phyloP scores from a whole-genome alignment of 1,140 invertebrate genomes.

The Hyles vespertilio region DNA sequence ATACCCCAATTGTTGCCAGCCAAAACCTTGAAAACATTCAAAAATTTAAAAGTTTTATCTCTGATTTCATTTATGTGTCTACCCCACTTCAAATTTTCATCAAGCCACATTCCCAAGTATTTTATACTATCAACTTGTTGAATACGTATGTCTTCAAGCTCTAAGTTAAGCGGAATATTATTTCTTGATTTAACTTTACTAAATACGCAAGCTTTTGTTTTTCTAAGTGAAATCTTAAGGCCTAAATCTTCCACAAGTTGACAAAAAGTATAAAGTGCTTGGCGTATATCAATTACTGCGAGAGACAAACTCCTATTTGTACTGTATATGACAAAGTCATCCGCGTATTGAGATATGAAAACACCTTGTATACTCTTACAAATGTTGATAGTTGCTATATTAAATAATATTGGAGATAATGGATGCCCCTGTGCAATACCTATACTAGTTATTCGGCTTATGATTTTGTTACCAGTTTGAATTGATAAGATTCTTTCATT shows the following conservation, averaged over 20 bases:
- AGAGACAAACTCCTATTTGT: conserved; percentile 3
- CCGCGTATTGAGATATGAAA: conserved; percentile 24
- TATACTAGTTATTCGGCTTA: not conserved
- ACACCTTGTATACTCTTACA: conserved; percentile 3
- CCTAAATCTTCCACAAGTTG: conserved; percentile 6
- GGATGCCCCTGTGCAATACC: conserved; percentile 25
- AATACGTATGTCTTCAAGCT: conserved; percentile 11
- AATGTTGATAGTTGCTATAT: conserved; percentile 19
- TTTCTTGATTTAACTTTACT: conserved; percentile 8
- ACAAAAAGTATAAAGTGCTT: conserved; percentile 13
- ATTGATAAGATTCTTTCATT: not conserved
- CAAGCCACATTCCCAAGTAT: conserved; percentile 26
- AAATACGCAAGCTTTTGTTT: conserved; percentile 29
- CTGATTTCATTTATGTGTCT: conserved; percentile 15
- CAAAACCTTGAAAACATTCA: conserved; percentile 22
- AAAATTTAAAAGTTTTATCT: conserved; percentile 11
- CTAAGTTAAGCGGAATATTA: conserved; percentile 4
- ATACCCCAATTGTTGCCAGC: conserved; percentile 23
- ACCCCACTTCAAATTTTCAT: conserved; percentile 20
- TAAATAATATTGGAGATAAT: conserved; percentile 26
- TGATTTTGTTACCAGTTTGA: not conserved
- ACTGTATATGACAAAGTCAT: conserved; percentile 23
- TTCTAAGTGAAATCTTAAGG: conserved; percentile 17
- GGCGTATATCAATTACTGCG: conserved; percentile 9
- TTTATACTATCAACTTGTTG: conserved; percentile 14